Conservation (phyloP, 2,888 invertebrate genomes). For the Leucoptera coffeella region DNA sequence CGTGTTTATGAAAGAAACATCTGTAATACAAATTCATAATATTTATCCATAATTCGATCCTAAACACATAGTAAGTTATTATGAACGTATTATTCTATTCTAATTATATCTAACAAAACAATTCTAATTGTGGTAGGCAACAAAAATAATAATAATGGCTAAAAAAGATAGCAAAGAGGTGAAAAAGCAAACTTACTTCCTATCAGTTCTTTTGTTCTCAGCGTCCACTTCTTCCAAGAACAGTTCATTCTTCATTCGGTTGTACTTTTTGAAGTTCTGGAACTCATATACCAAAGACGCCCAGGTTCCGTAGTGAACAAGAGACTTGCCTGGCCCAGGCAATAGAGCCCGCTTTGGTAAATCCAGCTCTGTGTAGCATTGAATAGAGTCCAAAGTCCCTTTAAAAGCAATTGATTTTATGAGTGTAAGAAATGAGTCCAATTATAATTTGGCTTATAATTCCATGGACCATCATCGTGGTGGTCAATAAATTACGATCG, state of each 20-base stretch:
- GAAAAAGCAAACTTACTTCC: conserved; percentile 1
- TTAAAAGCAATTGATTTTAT: not conserved
- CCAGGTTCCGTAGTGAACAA: conserved; percentile 24
- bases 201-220: conserved; percentile 16
- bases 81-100: too few species aligned
- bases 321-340: conserved; percentile 13
- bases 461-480: too few species aligned
- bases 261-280: conserved; percentile 12
- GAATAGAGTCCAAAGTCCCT: conserved; percentile 17
- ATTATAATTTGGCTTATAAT: too few species aligned
- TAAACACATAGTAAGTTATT: too few species aligned
- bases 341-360: conserved; percentile 17
- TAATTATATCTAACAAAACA: too few species aligned
- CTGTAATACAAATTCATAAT: conserved; percentile 14
- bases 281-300: conserved; percentile 17
- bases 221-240: conserved; percentile 12
- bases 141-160: too few species aligned
- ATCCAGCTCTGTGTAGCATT: conserved; percentile 16
- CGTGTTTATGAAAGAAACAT: conserved; percentile 17
- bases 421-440: too few species aligned
- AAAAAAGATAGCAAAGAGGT: too few species aligned
- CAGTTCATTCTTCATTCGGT: conserved; percentile 11
- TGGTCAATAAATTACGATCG: too few species aligned
- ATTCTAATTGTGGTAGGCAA: too few species aligned
- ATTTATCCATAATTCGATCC: too few species aligned